Percentiles rank a stretch among this genome's conserved stretches.
Evolutionary conservation across 2,113 vertebrate species (phyloP).

Genomic region (Ibidorhyncha struthersii): DNA sequence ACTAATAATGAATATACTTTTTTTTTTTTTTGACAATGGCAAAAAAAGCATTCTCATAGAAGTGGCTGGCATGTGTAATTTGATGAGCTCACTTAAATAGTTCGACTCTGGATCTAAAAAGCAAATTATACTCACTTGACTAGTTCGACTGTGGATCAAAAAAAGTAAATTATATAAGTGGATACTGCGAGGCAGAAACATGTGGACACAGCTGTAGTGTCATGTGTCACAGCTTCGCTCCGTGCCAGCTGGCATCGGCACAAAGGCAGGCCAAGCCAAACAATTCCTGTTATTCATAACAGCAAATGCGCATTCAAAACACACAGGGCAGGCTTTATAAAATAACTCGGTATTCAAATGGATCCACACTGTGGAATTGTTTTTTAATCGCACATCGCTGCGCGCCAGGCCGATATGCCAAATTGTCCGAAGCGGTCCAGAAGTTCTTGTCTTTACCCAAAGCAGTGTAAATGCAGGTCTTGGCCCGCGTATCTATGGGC

Average conservation of each 20-base stretch:
- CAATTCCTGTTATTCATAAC: constrained; percentile 97
- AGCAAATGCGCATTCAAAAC: constrained; percentile 85
- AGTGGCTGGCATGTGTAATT: constrained; percentile 86
- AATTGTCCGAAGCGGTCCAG: constrained; percentile 56
- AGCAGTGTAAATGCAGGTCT: constrained; percentile 33
- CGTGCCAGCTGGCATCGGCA: constrained; percentile 87
- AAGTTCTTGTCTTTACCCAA: constrained; percentile 71
- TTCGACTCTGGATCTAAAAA: constrained; percentile 75
- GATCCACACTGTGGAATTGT: constrained; percentile 73
- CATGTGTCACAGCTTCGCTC: constrained; percentile 85
- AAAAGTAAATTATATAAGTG: constrained; percentile 85
- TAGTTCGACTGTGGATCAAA: constrained; percentile 83
- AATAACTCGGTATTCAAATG: constrained; percentile 78
- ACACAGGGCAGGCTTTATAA: constrained; percentile 83
- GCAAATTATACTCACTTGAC: constrained; percentile 71
- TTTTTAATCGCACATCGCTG: constrained; percentile 74
- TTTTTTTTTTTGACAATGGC: constrained; percentile 69
- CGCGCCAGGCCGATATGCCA: constrained; percentile 52
- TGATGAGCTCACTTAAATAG: constrained; percentile 87
- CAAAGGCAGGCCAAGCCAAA: constrained; percentile 86
- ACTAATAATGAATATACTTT: constrained; percentile 48
- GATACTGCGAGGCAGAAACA: constrained; percentile 83
- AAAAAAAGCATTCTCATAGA: constrained; percentile 84
- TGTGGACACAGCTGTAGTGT: constrained; percentile 95
- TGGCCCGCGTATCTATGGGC: background rate